Base-by-base conservation (phyloP, 1,140 invertebrate species). In the Monomorium pharaonis region DNA sequence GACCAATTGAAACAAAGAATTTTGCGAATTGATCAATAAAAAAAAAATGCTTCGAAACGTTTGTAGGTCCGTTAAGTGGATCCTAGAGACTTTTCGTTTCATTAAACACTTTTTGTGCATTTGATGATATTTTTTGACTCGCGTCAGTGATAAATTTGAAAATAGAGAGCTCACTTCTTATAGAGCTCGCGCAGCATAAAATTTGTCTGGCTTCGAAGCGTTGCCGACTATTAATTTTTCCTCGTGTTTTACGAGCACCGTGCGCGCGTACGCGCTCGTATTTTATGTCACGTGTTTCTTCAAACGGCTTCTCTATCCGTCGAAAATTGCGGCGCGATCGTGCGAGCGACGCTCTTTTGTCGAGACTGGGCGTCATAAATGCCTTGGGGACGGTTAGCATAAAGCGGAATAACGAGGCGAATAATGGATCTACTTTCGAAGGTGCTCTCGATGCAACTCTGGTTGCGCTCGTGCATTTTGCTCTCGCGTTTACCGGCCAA, bases 401-500 rank as follows among this genome's bases (percentile, higher is more conserved):
- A 69, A 86, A 86, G 56, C 37, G 47, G 16, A 56, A 87, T 87
- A 87, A 87, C 86, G 63, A 86, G 74, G 84, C 60, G 54, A 87
- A 86, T 87, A 87, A 87, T 86, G 84, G 84, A 49, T 47, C 65
- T 83, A 37, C 51, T 72, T 51, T 83, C 51, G 78, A 72, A 49
- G 18, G 54, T 83, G 51, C 65, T 72, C 67, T 83, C 51, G 78
- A 60, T 72, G 6, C 37, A 51, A 80, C 30, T 33, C 12, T 1
- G n/a, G n/a, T n/a, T n/a, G 62, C 16, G 9, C 21, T 86, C 74
- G 83, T 63, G 42, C 58, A 75, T 72, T 37, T 56, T 33, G 70
- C 18, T 72, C 51, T 85, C 76, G 54, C 63, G 47, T 54, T 72
- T 72, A 63, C 33, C 83, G 58, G 37, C 47, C 67, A 47, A 81